Percentiles rank a stretch among this genome's conserved stretches.
These are phyloP conservation scores for Fragum fragum DNA, from an alignment of 2,888 invertebrate species.

Conservation along the genomic window DNA sequence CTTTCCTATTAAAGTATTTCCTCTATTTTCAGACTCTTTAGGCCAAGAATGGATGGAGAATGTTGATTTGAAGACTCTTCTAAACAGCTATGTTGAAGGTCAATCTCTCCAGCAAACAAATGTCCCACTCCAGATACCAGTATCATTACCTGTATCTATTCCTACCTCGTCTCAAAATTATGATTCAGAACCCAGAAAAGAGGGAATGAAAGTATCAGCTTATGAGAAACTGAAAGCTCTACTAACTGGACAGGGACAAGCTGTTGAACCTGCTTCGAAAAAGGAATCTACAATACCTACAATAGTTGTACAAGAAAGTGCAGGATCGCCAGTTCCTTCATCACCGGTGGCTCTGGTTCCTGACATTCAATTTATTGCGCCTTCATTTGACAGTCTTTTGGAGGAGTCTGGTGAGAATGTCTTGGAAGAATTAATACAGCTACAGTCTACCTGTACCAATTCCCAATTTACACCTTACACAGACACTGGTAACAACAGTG, in stretches of 20 bases:
- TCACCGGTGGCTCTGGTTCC: conserved; percentile 55
- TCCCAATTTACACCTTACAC: neutral
- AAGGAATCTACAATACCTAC: neutral
- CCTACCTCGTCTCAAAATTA: neutral
- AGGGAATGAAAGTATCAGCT: conserved; percentile 55
- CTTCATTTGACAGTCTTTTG: conserved; percentile 12
- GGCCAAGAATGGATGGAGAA: conserved; percentile 81
- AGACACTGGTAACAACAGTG: neutral
- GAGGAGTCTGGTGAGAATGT: conserved; percentile 16
- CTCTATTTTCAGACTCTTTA: conserved; percentile 72
- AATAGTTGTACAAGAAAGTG: neutral
- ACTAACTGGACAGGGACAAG: conserved; percentile 31
- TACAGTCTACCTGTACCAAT: neutral
- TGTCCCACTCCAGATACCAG: neutral
- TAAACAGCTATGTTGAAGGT: conserved; percentile 46
- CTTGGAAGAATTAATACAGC: conserved; percentile 26
- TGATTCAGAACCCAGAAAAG: conserved; percentile 40
- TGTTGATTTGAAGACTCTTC: conserved; percentile 68
- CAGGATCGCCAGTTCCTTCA: neutral
- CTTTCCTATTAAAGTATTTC: too few relatives aligned
- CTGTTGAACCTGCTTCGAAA: neutral
- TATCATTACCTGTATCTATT: neutral
- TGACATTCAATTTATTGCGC: conserved; percentile 38
- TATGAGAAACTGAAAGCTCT: conserved; percentile 62
- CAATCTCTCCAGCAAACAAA: neutral